phyloP scores from a whole-genome alignment of 1,140 invertebrate species.

The Bombus waltoni region DNA sequence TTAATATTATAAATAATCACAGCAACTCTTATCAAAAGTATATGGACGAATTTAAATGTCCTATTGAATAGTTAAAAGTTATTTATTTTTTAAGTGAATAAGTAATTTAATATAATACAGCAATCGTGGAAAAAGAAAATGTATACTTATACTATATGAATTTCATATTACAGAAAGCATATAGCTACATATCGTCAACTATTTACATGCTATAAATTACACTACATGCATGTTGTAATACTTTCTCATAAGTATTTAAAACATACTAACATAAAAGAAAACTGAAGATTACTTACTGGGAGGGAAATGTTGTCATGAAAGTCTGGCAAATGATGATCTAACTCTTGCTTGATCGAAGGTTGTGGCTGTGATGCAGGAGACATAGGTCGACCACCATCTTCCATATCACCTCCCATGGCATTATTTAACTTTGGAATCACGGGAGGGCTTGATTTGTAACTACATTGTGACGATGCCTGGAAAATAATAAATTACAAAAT shows the following conservation, averaged over 20 bases:
- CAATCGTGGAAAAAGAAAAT: background rate
- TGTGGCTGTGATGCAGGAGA: slow-evolving; percentile 83
- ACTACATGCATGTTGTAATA: slow-evolving; percentile 13
- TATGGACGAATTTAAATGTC: background rate
- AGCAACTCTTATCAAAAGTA: background rate
- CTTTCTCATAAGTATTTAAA: background rate
- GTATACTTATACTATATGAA: background rate
- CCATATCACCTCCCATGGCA: slow-evolving; percentile 84
- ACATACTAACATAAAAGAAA: background rate
- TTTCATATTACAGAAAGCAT: background rate
- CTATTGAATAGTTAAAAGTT: background rate
- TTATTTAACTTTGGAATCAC: slow-evolving; percentile 86
- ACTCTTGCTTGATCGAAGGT: slow-evolving; percentile 86
- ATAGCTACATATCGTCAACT: background rate
- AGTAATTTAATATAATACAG: background rate
- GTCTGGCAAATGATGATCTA: slow-evolving; percentile 82
- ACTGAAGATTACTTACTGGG: slow-evolving; percentile 74
- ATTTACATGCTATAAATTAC: slow-evolving; percentile 5
- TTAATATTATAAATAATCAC: background rate
- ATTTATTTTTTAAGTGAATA: background rate
- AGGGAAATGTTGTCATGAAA: slow-evolving; percentile 82
- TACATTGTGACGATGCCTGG: slow-evolving; percentile 84
- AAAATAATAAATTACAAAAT: slow-evolving; percentile 68
- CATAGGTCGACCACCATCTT: slow-evolving; percentile 83
- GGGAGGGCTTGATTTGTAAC: slow-evolving; percentile 85